Evolutionary conservation across 1,140 invertebrate species (phyloP), one percentile per base, ranked within the genome.

Genomic region (Drosophila tropicalis): DNA sequence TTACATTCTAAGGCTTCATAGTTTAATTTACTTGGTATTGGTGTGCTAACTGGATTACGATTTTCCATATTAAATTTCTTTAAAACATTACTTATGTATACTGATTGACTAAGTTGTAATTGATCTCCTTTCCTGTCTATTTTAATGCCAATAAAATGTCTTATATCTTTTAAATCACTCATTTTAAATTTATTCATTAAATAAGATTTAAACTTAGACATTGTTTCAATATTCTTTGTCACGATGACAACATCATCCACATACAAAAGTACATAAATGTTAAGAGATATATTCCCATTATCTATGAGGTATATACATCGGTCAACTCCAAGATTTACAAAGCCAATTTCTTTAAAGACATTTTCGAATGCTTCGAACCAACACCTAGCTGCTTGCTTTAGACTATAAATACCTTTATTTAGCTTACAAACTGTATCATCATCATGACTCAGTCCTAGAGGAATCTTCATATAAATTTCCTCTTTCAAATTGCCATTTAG

Each of bases 91-190:
- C 40, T 64, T 25, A 64, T 56, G 19, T 64, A 56, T 22, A 25
- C 55, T 5, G 55, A 62, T 62, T 62, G 61, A 62, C 61, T 63
- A 9, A 63, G 44, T 51, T 44, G 32, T 32, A 63, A 51, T 47
- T 62, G 36, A 51, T 44, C 40, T 32, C 32, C 36, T 15, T 34
- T n/a, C 25, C 55, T 25, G 29, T 56, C 12, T 3, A 56, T 32
- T 62, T 62, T 62, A 29, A 62, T 62, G 5, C 61, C 61, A 62
- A 47, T 47, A 34, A 62, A 62, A 47, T 62, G n/a, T 32, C 15
- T 41, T 15, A 62, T 62, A 32, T 51, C 61, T 32, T 25, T 29
- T 47, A 40, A 44, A 34, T 62, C 41, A 19, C 47, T 17, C 19
- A 22, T 22, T 22, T 22, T 22, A 22, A 22, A 22, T 22, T 22